phyloP scores from a whole-genome alignment of 1,140 invertebrate genomes.

The Drosophila nigromelanica region DNA sequence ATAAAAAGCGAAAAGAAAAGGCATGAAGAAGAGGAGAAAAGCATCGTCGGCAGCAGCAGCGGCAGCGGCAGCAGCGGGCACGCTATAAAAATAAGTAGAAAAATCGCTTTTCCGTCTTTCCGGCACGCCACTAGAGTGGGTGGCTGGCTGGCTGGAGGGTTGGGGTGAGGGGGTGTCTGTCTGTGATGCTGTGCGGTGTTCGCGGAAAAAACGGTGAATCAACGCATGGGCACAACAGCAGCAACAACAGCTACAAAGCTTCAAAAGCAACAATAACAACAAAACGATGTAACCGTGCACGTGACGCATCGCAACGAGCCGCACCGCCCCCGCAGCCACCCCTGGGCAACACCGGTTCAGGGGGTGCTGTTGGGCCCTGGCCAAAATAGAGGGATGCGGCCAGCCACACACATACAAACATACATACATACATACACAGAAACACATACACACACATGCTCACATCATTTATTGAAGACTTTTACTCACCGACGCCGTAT shows the following conservation, averaged over 20 bases:
- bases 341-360: constrained; percentile 12
- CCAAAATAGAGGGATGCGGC: constrained; percentile 34
- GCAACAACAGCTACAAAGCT: constrained; percentile 52
- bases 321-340: background rate
- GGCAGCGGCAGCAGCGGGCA: constrained; percentile 37
- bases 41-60: constrained; percentile 8
- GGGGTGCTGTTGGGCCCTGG: constrained; percentile 40
- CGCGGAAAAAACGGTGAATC: constrained; percentile 79
- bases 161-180: constrained; percentile 21
- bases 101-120: constrained; percentile 75
- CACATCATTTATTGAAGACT: constrained; percentile 18
- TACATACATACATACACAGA: too few species aligned
- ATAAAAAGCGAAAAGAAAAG: constrained; percentile 26
- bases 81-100: constrained; percentile 76
- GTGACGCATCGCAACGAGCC: constrained; percentile 57
- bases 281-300: constrained; percentile 59
- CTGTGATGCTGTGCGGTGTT: constrained; percentile 57
- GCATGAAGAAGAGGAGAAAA: constrained; percentile 1
- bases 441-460: constrained; percentile 8
- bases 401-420: constrained; percentile 21
- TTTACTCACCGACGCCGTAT: constrained; percentile 82
- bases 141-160: constrained; percentile 41
- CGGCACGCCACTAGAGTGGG: constrained; percentile 25
- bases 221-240: constrained; percentile 50
- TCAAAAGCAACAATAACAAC: constrained; percentile 56